These are phyloP conservation scores for Rhincodon typus DNA, from an alignment of 2,797 vertebrate species.

Conservation along the genomic window DNA sequence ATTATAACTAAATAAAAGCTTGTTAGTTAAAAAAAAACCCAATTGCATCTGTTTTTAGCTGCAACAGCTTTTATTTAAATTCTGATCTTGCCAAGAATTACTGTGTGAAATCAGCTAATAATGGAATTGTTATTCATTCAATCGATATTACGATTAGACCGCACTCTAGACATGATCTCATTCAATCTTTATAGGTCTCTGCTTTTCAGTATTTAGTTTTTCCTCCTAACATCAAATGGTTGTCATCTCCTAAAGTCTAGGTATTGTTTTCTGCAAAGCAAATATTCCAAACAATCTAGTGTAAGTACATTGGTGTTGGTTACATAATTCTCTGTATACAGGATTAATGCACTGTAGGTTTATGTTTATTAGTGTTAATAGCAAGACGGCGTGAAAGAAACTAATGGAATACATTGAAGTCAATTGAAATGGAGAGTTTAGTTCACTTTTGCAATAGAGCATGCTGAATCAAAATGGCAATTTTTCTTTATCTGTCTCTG, in stretches of 20 bases:
- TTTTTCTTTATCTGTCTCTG: not conserved
- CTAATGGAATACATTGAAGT: not conserved
- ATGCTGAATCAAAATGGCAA: not conserved
- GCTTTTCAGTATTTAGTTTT: not conserved
- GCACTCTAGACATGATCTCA: too few species aligned
- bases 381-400: not conserved
- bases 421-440: not conserved
- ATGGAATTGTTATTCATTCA: not conserved
- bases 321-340: not conserved
- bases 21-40: not conserved
- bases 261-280: not conserved
- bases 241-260: not conserved
- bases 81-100: not conserved
- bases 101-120: not conserved
- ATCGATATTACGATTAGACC: not conserved
- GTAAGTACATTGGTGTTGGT: not conserved
- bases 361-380: not conserved
- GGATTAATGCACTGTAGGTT: not conserved
- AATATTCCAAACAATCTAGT: not conserved
- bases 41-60: not conserved
- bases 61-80: not conserved
- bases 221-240: not conserved
- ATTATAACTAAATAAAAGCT: not conserved
- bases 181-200: not conserved
- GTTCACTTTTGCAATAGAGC: not conserved